A percentile compares a stretch with the other conserved stretches of the same genome.
Conservation (phyloP, 2,888 invertebrate species). For the Chironomus riparius region DNA sequence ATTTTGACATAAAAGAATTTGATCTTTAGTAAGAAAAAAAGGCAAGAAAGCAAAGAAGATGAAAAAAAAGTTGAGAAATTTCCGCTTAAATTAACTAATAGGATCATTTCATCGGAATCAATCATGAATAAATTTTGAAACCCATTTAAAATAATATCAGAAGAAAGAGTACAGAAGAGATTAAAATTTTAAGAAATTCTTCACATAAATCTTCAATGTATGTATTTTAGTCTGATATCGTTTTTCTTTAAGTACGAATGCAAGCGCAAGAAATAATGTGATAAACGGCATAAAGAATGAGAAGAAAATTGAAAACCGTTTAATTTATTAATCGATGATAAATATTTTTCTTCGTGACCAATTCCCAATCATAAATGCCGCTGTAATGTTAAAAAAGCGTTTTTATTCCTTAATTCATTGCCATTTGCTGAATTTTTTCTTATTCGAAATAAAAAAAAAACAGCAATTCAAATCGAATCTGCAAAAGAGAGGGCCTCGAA, state of each 20-base stretch:
- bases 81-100: constrained; percentile 11
- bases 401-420: constrained; percentile 24
- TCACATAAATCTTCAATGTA: background rate
- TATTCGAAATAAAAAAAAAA: too few relatives aligned
- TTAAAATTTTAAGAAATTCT: background rate
- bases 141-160: too few relatives aligned
- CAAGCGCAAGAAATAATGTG: background rate
- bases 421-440: background rate
- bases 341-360: constrained; percentile 9
- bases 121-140: background rate
- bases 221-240: background rate
- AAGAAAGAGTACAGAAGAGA: background rate
- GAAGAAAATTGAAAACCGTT: constrained; percentile 5
- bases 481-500: background rate
- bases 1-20: background rate
- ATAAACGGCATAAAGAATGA: background rate
- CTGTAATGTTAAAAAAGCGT: constrained; percentile 12
- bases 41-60: background rate
- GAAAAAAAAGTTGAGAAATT: background rate
- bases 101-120: constrained; percentile 11
- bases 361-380: constrained; percentile 20
- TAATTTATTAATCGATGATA: constrained; percentile 26
- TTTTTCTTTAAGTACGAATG: background rate
- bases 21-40: background rate
- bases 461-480: background rate